phyloP scores from a whole-genome alignment of 2,797 vertebrate species.

The Iguana delicatissima region DNA sequence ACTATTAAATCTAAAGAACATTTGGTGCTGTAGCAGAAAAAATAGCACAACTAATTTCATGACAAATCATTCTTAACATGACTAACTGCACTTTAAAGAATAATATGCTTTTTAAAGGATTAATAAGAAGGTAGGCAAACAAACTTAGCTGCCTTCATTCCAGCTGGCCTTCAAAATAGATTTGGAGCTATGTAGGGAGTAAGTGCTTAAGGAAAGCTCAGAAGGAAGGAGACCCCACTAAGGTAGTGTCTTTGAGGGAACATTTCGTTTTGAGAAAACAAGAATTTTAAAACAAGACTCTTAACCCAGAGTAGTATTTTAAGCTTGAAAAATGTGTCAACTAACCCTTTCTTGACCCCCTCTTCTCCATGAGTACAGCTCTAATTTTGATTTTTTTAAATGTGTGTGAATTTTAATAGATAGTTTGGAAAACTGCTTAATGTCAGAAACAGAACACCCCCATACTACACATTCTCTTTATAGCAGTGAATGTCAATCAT shows the following conservation, averaged over 20 bases:
- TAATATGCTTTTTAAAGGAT: slow-evolving; percentile 3
- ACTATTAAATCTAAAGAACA: slow-evolving; percentile 37
- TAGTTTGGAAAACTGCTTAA: background rate
- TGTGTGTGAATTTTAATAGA: background rate
- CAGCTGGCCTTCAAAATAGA: background rate
- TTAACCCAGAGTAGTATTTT: background rate
- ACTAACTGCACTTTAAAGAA: slow-evolving; percentile 18
- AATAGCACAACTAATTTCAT: slow-evolving; percentile 28
- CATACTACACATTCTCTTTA: too few relatives aligned
- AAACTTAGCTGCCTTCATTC: background rate
- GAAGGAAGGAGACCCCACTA: background rate
- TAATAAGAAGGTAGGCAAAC: background rate
- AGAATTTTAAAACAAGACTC: background rate
- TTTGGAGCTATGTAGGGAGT: background rate
- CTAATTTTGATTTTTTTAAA: background rate
- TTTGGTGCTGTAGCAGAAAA: slow-evolving; percentile 32
- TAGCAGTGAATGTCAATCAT: too few relatives aligned
- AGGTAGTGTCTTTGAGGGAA: background rate
- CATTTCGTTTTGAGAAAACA: too few relatives aligned
- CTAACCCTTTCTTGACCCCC: too few relatives aligned
- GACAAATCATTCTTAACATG: slow-evolving; percentile 35
- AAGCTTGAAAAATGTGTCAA: background rate
- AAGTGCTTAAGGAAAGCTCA: background rate
- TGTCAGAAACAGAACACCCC: too few relatives aligned
- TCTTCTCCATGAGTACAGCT: background rate